Conservation (phyloP, 2,888 invertebrate species). For the Dendrolimus pini region DNA sequence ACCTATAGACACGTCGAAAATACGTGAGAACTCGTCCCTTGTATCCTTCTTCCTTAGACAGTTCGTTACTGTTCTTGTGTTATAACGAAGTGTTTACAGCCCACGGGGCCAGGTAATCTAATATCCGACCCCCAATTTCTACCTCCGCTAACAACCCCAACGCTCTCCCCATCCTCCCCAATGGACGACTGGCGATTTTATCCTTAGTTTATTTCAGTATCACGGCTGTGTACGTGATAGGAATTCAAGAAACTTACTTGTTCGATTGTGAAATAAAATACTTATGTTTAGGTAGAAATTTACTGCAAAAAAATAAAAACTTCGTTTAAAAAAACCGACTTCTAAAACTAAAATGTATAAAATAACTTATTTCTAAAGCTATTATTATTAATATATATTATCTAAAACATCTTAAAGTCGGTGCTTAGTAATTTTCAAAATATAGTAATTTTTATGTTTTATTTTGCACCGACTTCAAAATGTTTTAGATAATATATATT, state of each 20-base stretch:
- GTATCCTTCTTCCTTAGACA: constrained; percentile 6
- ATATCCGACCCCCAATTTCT: constrained; percentile 28
- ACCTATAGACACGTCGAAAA: too few relatives aligned
- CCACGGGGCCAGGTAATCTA: constrained; percentile 68
- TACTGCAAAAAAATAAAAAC: too few relatives aligned
- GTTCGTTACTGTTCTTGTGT: constrained; percentile 43
- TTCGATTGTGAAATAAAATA: neutral
- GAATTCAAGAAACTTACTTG: neutral
- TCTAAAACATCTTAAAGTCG: too few relatives aligned
- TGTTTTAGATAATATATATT: too few relatives aligned
- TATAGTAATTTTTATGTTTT: too few relatives aligned
- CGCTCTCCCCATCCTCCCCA: constrained; percentile 8
- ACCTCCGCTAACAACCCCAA: constrained; percentile 9
- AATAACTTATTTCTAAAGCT: too few relatives aligned
- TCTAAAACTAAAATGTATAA: too few relatives aligned
- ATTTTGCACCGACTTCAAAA: too few relatives aligned
- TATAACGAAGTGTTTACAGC: constrained; percentile 70
- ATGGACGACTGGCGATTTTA: constrained; percentile 34
- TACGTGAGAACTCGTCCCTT: too few relatives aligned
- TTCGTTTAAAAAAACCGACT: too few relatives aligned
- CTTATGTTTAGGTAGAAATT: neutral
- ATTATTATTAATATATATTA: too few relatives aligned
- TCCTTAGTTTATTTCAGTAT: constrained; percentile 63
- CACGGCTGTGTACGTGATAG: constrained; percentile 32
- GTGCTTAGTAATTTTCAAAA: too few relatives aligned